Evolutionary conservation across 2,888 invertebrate species (phyloP).

Genomic region (Drosophila paranaensis): DNA sequence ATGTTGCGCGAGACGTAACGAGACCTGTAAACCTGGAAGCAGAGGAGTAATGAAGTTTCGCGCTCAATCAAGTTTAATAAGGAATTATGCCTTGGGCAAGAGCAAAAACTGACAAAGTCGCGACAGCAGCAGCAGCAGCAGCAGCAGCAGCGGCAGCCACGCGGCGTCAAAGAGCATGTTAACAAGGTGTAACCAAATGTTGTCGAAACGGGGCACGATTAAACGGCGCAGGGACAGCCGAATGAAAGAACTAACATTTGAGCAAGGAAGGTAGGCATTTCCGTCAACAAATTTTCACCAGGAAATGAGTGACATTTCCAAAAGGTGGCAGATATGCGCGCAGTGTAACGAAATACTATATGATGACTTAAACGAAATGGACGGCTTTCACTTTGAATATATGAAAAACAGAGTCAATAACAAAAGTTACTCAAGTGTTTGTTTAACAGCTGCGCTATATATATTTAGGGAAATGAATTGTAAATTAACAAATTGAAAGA

Average conservation of each 20-base stretch:
- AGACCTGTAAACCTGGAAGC: constrained; percentile 38
- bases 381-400: no score
- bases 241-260: not conserved
- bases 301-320: constrained; percentile 36
- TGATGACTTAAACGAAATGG: no score
- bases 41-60: constrained; percentile 74
- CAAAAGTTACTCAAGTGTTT: no score
- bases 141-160: not conserved
- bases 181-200: constrained; percentile 69
- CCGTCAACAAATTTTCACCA: constrained; percentile 32
- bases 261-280: constrained; percentile 34
- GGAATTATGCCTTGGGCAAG: constrained; percentile 68
- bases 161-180: constrained; percentile 68
- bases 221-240: constrained; percentile 8
- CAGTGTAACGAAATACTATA: constrained; percentile 6
- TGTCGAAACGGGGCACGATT: constrained; percentile 22
- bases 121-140: constrained; percentile 9
- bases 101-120: constrained; percentile 24
- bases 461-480: no score
- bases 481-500: no score
- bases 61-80: constrained; percentile 81
- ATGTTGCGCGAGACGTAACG: constrained; percentile 23
- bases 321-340: constrained; percentile 1
- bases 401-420: no score
- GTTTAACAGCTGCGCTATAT: no score